Base-by-base conservation (phyloP, 1,140 invertebrate genomes). In the Cheumatopsyche charites region DNA sequence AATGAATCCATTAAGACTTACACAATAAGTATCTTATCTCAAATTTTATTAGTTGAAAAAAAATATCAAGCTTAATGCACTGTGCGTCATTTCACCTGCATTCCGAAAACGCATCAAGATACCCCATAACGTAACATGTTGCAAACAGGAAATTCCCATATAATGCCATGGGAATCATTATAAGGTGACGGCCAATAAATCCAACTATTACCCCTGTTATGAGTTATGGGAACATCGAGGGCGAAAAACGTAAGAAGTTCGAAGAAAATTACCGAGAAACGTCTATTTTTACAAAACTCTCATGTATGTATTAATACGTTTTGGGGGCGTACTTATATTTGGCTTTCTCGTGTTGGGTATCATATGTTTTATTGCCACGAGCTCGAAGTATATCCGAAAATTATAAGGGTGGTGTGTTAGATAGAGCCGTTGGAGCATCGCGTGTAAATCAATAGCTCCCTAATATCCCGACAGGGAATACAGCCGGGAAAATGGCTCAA, bases 401-500 rank as follows among this genome's bases (percentile, higher is more conserved):
- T 58, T 58, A 58, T 58, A 58, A 21, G 36, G 45, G 13, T 13
- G 45, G 45, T 49, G 45, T 49, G 13, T 49, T 5, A 58, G 47
- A 58, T 17, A 23, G 19, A 58, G 55, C 55, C 17, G 17, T 49
- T 49, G 13, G 62, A 66, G 26, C 21, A 26, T 52, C 47, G 55
- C 19, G 55, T 58, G 73, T 74, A 74, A 74, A 74, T 74, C 73
- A 74, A 74, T 55, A 47, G 73, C 63, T 58, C 55, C 55, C 42
- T 75, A 72, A 75, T 75, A 72, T 75, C 73, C 71, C 73, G 68
- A 66, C 63, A 58, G 73, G 73, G 70, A 74, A 74, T 74, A 68
- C 73, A 68, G 36, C 29, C 45, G 68, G 41, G 70, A 72, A 70
- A 75, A 75, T 75, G 73, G 69, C 73, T 75, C 73, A 75, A 72